A percentile compares a stretch with the other conserved stretches of the same genome.
These are phyloP conservation scores for Malachius bipustulatus DNA, from an alignment of 2,888 invertebrate species.

Conservation along the genomic window DNA sequence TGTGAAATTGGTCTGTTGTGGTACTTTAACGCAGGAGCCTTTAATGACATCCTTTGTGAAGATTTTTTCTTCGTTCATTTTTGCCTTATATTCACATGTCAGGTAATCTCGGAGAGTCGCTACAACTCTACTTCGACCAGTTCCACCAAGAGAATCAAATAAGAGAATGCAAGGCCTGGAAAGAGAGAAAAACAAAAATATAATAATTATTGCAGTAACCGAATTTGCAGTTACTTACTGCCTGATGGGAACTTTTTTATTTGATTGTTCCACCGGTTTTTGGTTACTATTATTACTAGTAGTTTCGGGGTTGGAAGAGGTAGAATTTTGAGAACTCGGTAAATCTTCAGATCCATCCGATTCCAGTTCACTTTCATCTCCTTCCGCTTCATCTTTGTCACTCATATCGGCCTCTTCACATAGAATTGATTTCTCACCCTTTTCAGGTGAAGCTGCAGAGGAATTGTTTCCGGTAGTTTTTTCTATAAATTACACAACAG, in stretches of 20 bases:
- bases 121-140: constrained; percentile 71
- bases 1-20: constrained; percentile 94
- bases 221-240: too few relatives aligned
- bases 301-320: constrained; percentile 15
- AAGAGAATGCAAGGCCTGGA: constrained; percentile 85
- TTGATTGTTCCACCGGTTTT: constrained; percentile 19
- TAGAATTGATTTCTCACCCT: constrained; percentile 43
- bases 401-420: constrained; percentile 60
- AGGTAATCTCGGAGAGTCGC: constrained; percentile 86
- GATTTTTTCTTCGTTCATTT: constrained; percentile 48
- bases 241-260: constrained; percentile 44
- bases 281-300: not conserved
- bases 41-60: constrained; percentile 77
- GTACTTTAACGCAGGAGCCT: constrained; percentile 80
- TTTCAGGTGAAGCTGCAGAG: constrained; percentile 24
- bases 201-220: not conserved
- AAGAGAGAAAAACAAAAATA: constrained; percentile 24
- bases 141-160: constrained; percentile 85
- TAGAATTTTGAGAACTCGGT: constrained; percentile 18
- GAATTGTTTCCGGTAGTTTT: constrained; percentile 17
- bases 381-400: constrained; percentile 55
- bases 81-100: constrained; percentile 72
- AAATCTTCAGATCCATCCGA: constrained; percentile 40
- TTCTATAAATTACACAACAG: constrained; percentile 12
- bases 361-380: constrained; percentile 61